Percentiles rank a stretch among this genome's conserved stretches.
Evolutionary conservation across 2,113 vertebrate genomes (phyloP).

Genomic region (Anarrhichthys ocellatus): DNA sequence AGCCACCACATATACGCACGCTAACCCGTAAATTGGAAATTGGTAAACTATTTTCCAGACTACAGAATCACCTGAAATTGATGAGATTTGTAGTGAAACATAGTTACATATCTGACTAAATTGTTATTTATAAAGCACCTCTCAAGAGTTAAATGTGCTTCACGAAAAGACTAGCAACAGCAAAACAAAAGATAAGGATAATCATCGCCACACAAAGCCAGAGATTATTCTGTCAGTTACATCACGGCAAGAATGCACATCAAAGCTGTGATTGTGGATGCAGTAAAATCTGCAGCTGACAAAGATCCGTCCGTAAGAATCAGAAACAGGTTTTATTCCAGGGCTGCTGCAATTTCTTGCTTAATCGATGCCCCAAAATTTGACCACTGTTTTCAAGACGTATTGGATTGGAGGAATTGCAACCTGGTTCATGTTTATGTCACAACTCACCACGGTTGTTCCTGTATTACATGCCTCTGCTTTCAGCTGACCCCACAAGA

Average conservation of each 20-base stretch:
- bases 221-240: conserved; percentile 7
- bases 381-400: background rate
- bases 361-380: background rate
- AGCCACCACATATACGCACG: background rate
- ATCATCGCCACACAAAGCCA: conserved; percentile 19
- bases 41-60: background rate
- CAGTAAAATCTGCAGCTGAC: conserved; percentile 12
- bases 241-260: conserved; percentile 6
- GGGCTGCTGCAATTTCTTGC: background rate
- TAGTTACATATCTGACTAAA: background rate
- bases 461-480: background rate
- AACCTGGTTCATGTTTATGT: background rate
- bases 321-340: background rate
- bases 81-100: background rate
- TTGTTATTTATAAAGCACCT: conserved; percentile 22
- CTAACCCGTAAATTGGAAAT: conserved; percentile 3
- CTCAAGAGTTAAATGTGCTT: conserved; percentile 13
- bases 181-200: conserved; percentile 1
- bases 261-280: conserved; percentile 13
- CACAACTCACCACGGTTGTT: background rate
- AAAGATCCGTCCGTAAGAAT: background rate
- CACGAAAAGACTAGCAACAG: conserved; percentile 1
- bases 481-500: conserved; percentile 22
- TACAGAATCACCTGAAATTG: conserved; percentile 5
- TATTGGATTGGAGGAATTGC: background rate